phyloP scores from a whole-genome alignment of 2,797 vertebrate genomes.

The Chelidonichthys spinosus region DNA sequence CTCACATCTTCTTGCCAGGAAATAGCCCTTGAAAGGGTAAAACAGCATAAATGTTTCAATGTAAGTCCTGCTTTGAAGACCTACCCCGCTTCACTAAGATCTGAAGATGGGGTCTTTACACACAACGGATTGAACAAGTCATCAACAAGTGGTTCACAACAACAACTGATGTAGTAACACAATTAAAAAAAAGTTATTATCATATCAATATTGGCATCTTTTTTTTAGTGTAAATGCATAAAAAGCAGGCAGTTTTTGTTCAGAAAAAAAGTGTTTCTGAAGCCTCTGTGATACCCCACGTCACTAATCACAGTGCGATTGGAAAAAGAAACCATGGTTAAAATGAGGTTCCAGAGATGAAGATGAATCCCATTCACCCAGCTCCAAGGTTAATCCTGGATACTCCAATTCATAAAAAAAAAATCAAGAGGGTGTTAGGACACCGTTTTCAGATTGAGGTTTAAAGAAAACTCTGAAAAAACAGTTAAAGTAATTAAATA shows the following conservation, averaged over 20 bases:
- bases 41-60: constrained; percentile 43
- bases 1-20: constrained; percentile 30
- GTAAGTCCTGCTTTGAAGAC: background rate
- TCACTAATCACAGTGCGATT: constrained; percentile 68
- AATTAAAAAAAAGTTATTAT: constrained; percentile 46
- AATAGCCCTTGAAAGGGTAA: constrained; percentile 74
- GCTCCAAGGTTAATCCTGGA: constrained; percentile 35
- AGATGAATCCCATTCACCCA: constrained; percentile 25
- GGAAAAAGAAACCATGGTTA: constrained; percentile 3
- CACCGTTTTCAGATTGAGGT: constrained; percentile 34
- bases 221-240: constrained; percentile 55
- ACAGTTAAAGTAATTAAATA: constrained; percentile 25
- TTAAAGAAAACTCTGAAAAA: constrained; percentile 30
- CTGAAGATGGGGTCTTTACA: constrained; percentile 35
- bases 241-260: constrained; percentile 51
- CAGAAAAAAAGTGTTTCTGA: constrained; percentile 32
- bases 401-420: constrained; percentile 16
- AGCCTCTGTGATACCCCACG: constrained; percentile 32
- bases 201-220: constrained; percentile 53
- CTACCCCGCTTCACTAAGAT: background rate
- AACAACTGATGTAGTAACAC: constrained; percentile 44
- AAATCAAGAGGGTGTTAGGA: constrained; percentile 27
- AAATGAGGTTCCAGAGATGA: constrained; percentile 46
- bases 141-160: constrained; percentile 50
- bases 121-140: constrained; percentile 30